phyloP scores from a whole-genome alignment of 2,888 invertebrate genomes.

The Acanthoscelides obtectus region DNA sequence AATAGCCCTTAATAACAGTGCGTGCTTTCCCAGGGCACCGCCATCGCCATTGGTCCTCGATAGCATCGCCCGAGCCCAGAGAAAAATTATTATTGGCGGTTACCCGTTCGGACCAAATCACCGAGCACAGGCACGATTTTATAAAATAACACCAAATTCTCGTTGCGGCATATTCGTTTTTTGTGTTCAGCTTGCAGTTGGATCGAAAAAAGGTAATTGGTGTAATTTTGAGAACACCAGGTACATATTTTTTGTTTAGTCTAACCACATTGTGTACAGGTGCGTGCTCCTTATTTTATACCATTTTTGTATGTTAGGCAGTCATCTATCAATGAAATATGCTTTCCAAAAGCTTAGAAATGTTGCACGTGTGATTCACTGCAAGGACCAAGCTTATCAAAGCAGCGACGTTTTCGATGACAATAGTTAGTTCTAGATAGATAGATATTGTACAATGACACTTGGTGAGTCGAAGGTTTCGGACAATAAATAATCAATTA shows the following conservation, averaged over 20 bases:
- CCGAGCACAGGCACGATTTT: not conserved
- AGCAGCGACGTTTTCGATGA: too few relatives aligned
- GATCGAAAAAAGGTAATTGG: conserved; percentile 6
- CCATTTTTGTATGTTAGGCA: too few relatives aligned
- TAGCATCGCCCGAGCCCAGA: conserved; percentile 42
- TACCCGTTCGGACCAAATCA: conserved; percentile 13
- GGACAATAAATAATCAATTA: too few relatives aligned
- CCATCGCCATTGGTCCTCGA: conserved; percentile 38
- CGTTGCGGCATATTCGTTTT: not conserved
- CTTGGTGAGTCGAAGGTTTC: too few relatives aligned
- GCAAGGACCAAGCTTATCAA: too few relatives aligned
- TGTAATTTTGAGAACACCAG: conserved; percentile 7
- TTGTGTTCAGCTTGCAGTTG: not conserved
- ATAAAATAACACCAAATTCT: conserved; percentile 22
- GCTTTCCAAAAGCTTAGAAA: too few relatives aligned
- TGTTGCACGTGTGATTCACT: too few relatives aligned
- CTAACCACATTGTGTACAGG: too few relatives aligned
- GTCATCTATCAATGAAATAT: too few relatives aligned
- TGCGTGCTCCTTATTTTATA: too few relatives aligned
- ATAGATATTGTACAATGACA: too few relatives aligned
- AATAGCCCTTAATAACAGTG: conserved; percentile 50
- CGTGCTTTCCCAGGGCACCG: conserved; percentile 39
- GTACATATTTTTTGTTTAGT: not conserved
- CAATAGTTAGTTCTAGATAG: too few relatives aligned
- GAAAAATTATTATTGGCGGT: conserved; percentile 49